Percentiles rank a stretch among this genome's conserved stretches.
Conservation (phyloP, 2,797 vertebrate species). For the Rhyacichthys aspro region DNA sequence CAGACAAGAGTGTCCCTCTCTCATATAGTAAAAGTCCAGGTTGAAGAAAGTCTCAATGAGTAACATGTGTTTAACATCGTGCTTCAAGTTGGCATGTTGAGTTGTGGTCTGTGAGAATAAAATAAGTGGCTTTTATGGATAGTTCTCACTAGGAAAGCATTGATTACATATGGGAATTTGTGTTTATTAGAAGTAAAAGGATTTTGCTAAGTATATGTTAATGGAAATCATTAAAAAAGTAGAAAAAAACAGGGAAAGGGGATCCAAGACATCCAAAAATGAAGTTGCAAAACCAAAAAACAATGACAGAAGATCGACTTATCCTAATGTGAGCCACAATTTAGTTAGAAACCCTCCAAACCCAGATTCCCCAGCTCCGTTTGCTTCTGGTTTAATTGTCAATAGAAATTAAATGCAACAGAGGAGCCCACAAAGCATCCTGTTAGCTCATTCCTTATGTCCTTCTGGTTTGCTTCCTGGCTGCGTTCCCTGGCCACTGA, state of each 20-base stretch:
- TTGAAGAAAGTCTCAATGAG: conserved; percentile 3
- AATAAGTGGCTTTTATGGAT: conserved; percentile 42
- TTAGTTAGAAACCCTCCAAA: conserved; percentile 35
- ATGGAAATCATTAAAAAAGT: background rate
- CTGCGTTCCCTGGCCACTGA: conserved; percentile 59
- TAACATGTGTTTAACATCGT: conserved; percentile 61
- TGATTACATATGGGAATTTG: conserved; percentile 45
- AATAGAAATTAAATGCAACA: conserved; percentile 62
- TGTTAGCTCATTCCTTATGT: conserved; percentile 38
- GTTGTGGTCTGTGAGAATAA: conserved; percentile 19
- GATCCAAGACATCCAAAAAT: conserved; percentile 1
- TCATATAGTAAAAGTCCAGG: conserved; percentile 9
- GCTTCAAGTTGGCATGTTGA: conserved; percentile 54
- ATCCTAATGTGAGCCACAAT: conserved; percentile 58
- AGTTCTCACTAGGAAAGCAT: conserved; percentile 22
- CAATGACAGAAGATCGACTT: conserved; percentile 16
- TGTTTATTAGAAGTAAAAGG: conserved; percentile 25
- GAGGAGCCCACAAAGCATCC: conserved; percentile 46
- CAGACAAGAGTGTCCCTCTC: conserved; percentile 18
- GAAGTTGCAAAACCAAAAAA: background rate
- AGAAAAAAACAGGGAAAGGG: background rate
- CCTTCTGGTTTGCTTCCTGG: conserved; percentile 45
- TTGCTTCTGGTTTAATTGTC: conserved; percentile 68
- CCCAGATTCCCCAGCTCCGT: conserved; percentile 50
- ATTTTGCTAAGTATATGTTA: conserved; percentile 32